Conservation (phyloP, 2,888 invertebrate species). For the Adelphocoris suturalis region DNA sequence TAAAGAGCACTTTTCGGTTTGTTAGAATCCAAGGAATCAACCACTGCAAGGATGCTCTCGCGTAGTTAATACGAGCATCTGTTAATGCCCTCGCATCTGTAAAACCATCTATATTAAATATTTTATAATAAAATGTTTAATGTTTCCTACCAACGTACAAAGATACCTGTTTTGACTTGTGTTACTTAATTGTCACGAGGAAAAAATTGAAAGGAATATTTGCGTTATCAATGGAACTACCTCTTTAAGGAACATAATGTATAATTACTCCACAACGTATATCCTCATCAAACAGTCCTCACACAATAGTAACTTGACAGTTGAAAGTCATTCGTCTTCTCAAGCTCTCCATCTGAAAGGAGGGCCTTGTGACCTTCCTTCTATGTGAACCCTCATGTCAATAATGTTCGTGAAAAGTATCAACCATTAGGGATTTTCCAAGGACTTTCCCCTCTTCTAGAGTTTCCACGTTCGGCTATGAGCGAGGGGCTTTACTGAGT, state of each 20-base stretch:
- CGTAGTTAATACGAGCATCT: too few relatives aligned
- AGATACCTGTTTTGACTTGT: too few relatives aligned
- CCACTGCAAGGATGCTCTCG: too few relatives aligned
- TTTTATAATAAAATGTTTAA: too few relatives aligned
- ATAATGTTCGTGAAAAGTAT: constrained; percentile 33
- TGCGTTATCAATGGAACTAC: too few relatives aligned
- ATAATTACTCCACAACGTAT: too few relatives aligned
- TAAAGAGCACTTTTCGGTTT: too few relatives aligned
- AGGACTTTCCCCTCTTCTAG: constrained; percentile 26
- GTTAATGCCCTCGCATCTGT: too few relatives aligned
- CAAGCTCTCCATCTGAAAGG: background rate
- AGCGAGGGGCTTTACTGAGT: background rate
- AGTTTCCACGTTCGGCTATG: background rate
- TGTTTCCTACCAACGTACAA: too few relatives aligned
- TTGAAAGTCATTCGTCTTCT: constrained; percentile 38
- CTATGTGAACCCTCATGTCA: constrained; percentile 2
- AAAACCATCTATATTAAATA: too few relatives aligned
- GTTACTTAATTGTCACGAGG: background rate
- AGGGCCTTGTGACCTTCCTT: background rate
- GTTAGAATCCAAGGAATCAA: too few relatives aligned
- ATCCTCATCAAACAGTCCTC: background rate
- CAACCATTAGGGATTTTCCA: constrained; percentile 8
- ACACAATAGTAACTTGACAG: constrained; percentile 28
- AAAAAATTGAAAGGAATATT: background rate
- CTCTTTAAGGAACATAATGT: too few relatives aligned